phyloP scores from a whole-genome alignment of 2,797 vertebrate genomes.

The Hyperoplus lanceolatus region DNA sequence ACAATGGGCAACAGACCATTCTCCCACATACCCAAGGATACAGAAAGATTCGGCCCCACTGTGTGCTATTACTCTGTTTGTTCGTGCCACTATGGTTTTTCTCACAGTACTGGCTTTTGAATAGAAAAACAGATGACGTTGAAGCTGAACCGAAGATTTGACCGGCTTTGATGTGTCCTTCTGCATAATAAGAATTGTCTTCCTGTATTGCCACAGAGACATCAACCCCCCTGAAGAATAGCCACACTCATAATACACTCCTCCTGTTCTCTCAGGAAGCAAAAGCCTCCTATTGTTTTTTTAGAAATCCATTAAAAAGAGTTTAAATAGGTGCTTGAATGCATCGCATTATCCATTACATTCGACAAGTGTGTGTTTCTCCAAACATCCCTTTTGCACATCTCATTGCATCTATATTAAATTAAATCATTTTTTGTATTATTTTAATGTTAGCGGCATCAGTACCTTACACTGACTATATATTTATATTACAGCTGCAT shows the following conservation, averaged over 20 bases:
- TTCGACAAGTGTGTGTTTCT: conserved; percentile 12
- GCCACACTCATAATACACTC: conserved; percentile 7
- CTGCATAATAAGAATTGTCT: background rate
- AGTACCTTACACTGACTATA: background rate
- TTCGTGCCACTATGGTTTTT: conserved; percentile 5
- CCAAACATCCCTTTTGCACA: background rate
- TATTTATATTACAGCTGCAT: background rate
- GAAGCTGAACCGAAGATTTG: conserved; percentile 11
- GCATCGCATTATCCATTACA: conserved; percentile 26
- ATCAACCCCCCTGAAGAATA: conserved; percentile 2
- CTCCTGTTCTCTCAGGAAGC: conserved; percentile 18
- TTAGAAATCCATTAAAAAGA: conserved; percentile 31
- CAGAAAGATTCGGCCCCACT: background rate
- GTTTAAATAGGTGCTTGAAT: conserved; percentile 5
- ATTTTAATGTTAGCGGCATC: background rate
- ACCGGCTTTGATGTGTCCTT: conserved; percentile 5
- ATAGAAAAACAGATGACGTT: background rate
- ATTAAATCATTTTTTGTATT: background rate
- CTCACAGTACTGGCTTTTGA: conserved; percentile 9
- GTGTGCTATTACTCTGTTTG: background rate
- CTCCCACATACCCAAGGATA: background rate
- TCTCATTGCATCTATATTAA: background rate
- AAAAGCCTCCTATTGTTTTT: conserved; percentile 10
- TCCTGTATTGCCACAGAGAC: conserved; percentile 1
- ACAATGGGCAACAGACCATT: background rate